Evolutionary conservation across 2,888 invertebrate genomes (phyloP).

Genomic region (Tenthredo distinguenda): DNA sequence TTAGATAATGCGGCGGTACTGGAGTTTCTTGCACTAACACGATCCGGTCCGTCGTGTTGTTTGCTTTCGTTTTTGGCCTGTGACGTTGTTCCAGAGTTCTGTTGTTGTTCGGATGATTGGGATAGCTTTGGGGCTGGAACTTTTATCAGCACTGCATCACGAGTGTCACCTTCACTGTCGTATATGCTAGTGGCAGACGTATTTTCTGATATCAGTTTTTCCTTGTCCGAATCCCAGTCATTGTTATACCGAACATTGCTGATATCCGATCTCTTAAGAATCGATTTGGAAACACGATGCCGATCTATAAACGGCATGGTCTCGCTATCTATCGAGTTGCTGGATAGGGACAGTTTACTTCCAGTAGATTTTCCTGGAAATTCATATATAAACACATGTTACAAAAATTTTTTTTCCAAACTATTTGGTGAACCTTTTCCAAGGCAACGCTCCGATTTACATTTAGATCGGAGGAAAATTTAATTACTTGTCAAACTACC

Average conservation of each 20-base stretch:
- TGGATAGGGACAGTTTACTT: slow-evolving; percentile 85
- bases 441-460: not conserved
- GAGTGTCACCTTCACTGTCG: slow-evolving; percentile 77
- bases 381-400: not conserved
- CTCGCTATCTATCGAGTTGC: slow-evolving; percentile 85
- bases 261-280: slow-evolving; percentile 88
- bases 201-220: slow-evolving; percentile 86
- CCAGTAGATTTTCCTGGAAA: slow-evolving; percentile 79
- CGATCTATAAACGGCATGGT: slow-evolving; percentile 83
- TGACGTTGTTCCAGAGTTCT: slow-evolving; percentile 66
- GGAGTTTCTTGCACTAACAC: slow-evolving; percentile 62
- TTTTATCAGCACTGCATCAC: slow-evolving; percentile 67
- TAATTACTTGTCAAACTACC: not conserved
- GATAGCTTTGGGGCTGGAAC: slow-evolving; percentile 66
- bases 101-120: slow-evolving; percentile 64
- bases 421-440: not conserved
- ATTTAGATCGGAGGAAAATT: not conserved
- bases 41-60: slow-evolving; percentile 58
- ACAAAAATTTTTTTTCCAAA: not conserved
- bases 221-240: slow-evolving; percentile 86
- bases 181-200: slow-evolving; percentile 82
- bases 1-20: slow-evolving; percentile 63
- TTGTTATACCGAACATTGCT: slow-evolving; percentile 77
- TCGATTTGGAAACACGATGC: slow-evolving; percentile 86
- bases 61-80: slow-evolving; percentile 71